Percentiles rank a stretch among this genome's conserved stretches.
These are phyloP conservation scores for Noctilio leporinus DNA, from an alignment of 2,113 vertebrate species.

Conservation along the genomic window DNA sequence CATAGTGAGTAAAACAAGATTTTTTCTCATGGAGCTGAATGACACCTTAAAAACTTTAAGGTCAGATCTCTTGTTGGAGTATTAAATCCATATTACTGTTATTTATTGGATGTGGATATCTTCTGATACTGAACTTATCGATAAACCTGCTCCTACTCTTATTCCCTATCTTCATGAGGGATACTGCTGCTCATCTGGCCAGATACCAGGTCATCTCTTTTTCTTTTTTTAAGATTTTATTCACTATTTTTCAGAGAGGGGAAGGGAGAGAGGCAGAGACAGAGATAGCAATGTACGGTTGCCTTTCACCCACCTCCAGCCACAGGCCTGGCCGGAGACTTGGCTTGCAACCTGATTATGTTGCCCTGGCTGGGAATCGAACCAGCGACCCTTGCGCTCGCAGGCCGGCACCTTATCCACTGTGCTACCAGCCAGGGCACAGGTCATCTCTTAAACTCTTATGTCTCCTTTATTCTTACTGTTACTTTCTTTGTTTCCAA, in stretches of 20 bases:
- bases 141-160: background rate
- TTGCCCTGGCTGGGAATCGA: too few relatives aligned
- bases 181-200: background rate
- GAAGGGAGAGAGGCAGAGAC: too few relatives aligned
- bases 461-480: background rate
- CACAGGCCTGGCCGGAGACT: too few relatives aligned
- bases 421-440: too few relatives aligned
- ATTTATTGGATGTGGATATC: background rate
- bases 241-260: too few relatives aligned
- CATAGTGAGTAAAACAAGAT: background rate
- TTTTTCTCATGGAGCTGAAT: background rate
- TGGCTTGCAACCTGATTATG: too few relatives aligned
- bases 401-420: too few relatives aligned
- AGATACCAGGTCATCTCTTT: background rate
- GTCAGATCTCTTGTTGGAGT: background rate
- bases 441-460: background rate
- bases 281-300: too few relatives aligned
- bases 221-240: too few relatives aligned
- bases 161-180: background rate
- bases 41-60: background rate
- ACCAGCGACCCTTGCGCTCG: too few relatives aligned
- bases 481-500: background rate
- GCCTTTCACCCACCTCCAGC: too few relatives aligned
- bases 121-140: background rate
- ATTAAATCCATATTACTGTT: background rate